Base-by-base conservation (phyloP, 2,888 invertebrate genomes). In the Chouioia cunea region DNA sequence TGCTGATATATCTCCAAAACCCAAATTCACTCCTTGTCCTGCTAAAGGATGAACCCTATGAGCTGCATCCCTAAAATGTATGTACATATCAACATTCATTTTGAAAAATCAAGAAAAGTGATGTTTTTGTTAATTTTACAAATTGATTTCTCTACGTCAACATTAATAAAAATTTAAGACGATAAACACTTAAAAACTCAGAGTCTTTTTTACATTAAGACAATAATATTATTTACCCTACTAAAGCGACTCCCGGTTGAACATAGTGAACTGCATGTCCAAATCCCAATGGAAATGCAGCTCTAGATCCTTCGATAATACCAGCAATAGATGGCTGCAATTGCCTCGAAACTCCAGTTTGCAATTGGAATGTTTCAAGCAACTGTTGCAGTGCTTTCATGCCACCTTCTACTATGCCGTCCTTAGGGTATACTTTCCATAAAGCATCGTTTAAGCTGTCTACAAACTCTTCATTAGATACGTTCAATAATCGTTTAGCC, bases 11-110 rank as follows among this genome's bases (percentile, higher is more conserved):
- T 99, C 99, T 8, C 96, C 96, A 84, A 99, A 97, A 1, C 99
- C 99, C 54, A 99, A 88, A 88, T 99, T 99, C 0, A 98, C 96
- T 8, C 99, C 99, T 87, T 98, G 98, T 0, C 99, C 99, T 47
- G 99, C 99, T 76, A 99, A 85, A 0, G 99, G 99, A 86, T 99
- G 99, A 20, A 99, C 90, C 76, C 97, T 89, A 87, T 98, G 94
- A 0, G 95, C 93, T 52, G 96, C 94, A 86, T 96, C 96, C 0
- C 94, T 93, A 79, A 46, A 86, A 64, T 52, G 50, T 48, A 27
- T 50, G 74, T 60, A n/a, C 2, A 43, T 50, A 15, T 15, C 15
- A 15, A n/a, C 59, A 46, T 44, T 16, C 36, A 63, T 62, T 63
- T n/a, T n/a, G n/a, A 23, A 52, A 43, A 48, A 36, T 48, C 27